Conservation (phyloP, 2,113 vertebrate genomes). For the Marcusenius ussheri region DNA sequence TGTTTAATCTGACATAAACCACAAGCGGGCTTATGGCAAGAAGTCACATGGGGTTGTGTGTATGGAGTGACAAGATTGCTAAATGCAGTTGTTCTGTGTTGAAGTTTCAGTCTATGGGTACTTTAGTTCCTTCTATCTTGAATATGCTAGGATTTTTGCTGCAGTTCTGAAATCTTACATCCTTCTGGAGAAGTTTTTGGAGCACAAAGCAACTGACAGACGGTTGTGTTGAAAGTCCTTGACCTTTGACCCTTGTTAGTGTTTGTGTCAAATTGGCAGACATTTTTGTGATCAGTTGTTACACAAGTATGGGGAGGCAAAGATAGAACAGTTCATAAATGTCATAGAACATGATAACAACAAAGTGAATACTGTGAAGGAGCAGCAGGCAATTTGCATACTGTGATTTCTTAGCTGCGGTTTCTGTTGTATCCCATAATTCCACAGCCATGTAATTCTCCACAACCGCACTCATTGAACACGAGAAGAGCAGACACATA, state of each 20-base stretch:
- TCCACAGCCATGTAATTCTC: no score
- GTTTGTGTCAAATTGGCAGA: not conserved
- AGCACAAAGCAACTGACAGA: not conserved
- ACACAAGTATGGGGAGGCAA: not conserved
- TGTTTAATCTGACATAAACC: not conserved
- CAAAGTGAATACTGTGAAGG: not conserved
- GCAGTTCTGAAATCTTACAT: not conserved
- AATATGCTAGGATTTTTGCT: not conserved
- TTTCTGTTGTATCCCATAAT: no score
- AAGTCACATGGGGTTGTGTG: not conserved
- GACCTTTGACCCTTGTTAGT: not conserved
- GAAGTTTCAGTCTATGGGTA: not conserved
- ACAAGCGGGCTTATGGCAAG: not conserved
- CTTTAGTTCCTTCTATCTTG: not conserved
- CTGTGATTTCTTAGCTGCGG: not conserved
- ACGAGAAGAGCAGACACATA: not conserved
- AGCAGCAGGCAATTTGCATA: not conserved
- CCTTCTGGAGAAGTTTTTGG: not conserved
- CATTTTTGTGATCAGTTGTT: not conserved
- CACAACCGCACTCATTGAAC: not conserved
- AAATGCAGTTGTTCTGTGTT: not conserved
- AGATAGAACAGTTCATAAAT: not conserved
- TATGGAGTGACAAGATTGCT: not conserved
- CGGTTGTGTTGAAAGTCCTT: not conserved
- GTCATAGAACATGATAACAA: not conserved